A percentile compares a stretch with the other conserved stretches of the same genome.
Evolutionary conservation across 2,888 invertebrate genomes (phyloP).

Genomic region (Pandemis corylana): DNA sequence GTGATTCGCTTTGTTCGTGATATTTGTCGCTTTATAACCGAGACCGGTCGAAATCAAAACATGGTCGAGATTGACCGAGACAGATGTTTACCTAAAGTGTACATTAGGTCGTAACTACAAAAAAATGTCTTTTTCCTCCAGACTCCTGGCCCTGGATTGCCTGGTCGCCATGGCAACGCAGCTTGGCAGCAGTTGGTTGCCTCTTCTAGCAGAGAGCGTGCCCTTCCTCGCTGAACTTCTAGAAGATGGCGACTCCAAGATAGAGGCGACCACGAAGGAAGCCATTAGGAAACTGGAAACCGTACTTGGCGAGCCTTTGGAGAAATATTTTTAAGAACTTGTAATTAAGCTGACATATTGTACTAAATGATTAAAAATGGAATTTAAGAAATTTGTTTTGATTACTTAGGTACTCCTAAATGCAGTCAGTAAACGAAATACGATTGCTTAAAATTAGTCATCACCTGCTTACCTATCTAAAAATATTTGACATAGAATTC

Average conservation of each 20-base stretch:
- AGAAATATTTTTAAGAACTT: constrained; percentile 91
- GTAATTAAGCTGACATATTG: not conserved
- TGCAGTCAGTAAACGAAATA: too few relatives aligned
- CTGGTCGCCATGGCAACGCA: constrained; percentile 92
- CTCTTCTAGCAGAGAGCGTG: constrained; percentile 95
- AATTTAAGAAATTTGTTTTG: not conserved
- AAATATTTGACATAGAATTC: too few relatives aligned
- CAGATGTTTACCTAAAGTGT: too few relatives aligned
- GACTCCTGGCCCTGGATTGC: constrained; percentile 89
- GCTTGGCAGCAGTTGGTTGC: constrained; percentile 94
- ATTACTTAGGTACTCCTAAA: not conserved
- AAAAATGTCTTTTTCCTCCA: constrained; percentile 51
- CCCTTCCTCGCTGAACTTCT: constrained; percentile 97
- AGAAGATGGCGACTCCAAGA: constrained; percentile 94
- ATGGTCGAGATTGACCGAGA: too few relatives aligned
- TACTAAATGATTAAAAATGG: not conserved
- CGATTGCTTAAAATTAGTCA: too few relatives aligned
- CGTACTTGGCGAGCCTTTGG: constrained; percentile 94
- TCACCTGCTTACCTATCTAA: too few relatives aligned
- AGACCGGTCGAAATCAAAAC: too few relatives aligned
- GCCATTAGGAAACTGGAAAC: constrained; percentile 94
- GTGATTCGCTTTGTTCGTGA: too few relatives aligned
- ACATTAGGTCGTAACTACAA: too few relatives aligned
- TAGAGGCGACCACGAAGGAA: constrained; percentile 91
- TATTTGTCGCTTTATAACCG: too few relatives aligned